These are phyloP conservation scores for Charanyca ferruginea DNA, from an alignment of 2,888 invertebrate species.

Conservation along the genomic window DNA sequence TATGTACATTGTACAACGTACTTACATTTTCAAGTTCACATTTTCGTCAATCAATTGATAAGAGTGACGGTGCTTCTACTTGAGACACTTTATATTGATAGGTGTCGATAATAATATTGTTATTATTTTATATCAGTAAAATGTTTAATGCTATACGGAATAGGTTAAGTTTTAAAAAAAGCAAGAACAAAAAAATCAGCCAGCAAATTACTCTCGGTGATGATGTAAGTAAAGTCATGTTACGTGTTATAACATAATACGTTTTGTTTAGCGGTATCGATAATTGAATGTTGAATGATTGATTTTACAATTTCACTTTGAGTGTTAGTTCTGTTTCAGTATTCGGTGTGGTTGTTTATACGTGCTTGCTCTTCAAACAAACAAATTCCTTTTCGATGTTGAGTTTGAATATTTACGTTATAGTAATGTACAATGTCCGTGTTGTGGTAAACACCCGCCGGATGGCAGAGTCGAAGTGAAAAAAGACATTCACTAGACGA, in stretches of 20 bases:
- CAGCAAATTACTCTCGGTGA: conserved; percentile 46
- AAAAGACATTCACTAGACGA: conserved; percentile 48
- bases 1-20: no score
- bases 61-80: conserved; percentile 36
- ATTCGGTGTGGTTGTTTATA: conserved; percentile 63
- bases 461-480: conserved; percentile 72
- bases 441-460: conserved; percentile 83
- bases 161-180: conserved; percentile 76
- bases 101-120: conserved; percentile 13
- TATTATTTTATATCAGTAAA: conserved; percentile 36
- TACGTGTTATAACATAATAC: conserved; percentile 17
- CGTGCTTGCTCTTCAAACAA: conserved; percentile 77
- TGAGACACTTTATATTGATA: conserved; percentile 12
- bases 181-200: conserved; percentile 65
- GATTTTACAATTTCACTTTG: conserved; percentile 45
- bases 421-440: conserved; percentile 73
- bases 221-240: conserved; percentile 70
- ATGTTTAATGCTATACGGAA: conserved; percentile 76
- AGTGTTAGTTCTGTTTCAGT: conserved; percentile 64
- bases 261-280: conserved; percentile 25
- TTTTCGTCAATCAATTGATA: conserved; percentile 41
- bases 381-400: conserved; percentile 82
- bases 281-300: conserved; percentile 43
- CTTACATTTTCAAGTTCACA: conserved; percentile 22
- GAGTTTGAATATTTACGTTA: conserved; percentile 82